Conservation (phyloP, 2,113 vertebrate genomes). For the Boleophthalmus pectinirostris region DNA sequence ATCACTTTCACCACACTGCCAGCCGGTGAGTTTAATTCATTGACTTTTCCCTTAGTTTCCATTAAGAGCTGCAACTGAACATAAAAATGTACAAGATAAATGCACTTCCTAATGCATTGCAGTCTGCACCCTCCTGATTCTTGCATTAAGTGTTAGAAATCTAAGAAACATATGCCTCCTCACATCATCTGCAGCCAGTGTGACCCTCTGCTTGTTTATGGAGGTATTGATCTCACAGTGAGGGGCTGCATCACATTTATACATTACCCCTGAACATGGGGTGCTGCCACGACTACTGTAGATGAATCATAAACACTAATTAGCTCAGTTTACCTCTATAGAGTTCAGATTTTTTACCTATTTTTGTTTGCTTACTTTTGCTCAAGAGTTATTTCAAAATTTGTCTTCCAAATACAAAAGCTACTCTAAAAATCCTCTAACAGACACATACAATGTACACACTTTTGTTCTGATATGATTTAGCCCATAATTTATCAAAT, state of each 20-base stretch:
- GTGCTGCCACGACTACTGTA: constrained; percentile 28
- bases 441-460: no score
- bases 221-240: constrained; percentile 37
- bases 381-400: no score
- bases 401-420: no score
- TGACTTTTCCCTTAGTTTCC: no score
- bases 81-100: neutral
- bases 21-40: no score
- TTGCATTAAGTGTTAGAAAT: neutral
- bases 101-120: neutral
- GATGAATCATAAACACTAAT: constrained; percentile 51
- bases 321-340: constrained; percentile 11
- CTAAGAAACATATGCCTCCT: neutral
- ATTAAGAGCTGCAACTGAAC: neutral
- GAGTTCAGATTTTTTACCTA: neutral
- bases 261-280: constrained; percentile 35
- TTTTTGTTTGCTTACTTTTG: constrained; percentile 8
- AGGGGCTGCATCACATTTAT: constrained; percentile 35
- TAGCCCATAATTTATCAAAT: no score
- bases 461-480: no score
- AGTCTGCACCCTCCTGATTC: no score
- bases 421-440: no score
- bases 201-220: constrained; percentile 30
- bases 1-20: no score
- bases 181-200: neutral